Percentiles rank a stretch among this genome's conserved stretches.
Evolutionary conservation across 2,113 vertebrate genomes (phyloP).

Genomic region (Serinus canaria): DNA sequence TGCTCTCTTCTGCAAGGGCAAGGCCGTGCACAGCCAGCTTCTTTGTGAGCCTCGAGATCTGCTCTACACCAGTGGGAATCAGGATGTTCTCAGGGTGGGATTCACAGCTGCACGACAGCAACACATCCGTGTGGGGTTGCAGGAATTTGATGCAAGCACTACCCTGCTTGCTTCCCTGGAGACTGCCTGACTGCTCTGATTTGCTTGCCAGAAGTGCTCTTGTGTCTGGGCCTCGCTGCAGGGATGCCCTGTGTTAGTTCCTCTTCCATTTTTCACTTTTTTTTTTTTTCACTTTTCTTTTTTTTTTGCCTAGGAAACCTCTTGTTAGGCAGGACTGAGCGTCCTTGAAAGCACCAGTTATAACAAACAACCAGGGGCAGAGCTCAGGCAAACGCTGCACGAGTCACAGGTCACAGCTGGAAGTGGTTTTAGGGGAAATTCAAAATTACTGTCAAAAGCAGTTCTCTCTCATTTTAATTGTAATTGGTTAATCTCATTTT

Average conservation of each 20-base stretch:
- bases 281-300: neutral
- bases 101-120: neutral
- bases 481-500: conserved; percentile 71
- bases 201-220: neutral
- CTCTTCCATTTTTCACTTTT: conserved; percentile 16
- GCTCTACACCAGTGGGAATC: neutral
- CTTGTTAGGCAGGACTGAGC: neutral
- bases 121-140: neutral
- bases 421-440: conserved; percentile 66
- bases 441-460: conserved; percentile 66
- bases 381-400: neutral
- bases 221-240: neutral
- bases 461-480: conserved; percentile 56
- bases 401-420: conserved; percentile 70
- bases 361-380: conserved; percentile 35
- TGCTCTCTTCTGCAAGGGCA: neutral
- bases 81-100: neutral
- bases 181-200: neutral
- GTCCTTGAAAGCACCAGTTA: conserved; percentile 36
- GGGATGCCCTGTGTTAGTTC: neutral
- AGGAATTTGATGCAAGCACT: neutral
- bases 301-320: neutral
- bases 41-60: neutral
- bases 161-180: neutral
- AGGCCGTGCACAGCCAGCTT: neutral